Evolutionary conservation across 2,888 invertebrate species (phyloP), one percentile per base, ranked within the genome.

Genomic region (Gastrophysa polygoni): DNA sequence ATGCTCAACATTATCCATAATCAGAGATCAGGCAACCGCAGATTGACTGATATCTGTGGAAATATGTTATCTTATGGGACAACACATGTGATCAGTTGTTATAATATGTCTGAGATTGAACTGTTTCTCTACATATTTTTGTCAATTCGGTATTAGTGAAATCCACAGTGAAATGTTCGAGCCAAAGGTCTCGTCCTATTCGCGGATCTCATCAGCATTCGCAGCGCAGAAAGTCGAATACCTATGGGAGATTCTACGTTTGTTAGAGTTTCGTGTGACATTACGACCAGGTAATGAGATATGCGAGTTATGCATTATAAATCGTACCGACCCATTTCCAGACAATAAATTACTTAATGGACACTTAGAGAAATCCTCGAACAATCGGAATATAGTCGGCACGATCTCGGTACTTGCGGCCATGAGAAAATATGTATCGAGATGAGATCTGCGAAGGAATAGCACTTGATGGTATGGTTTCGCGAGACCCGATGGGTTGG

Each of bases 291-390:
- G 66, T 68, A 68, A 71, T 61, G 65, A 68, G 68, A 74, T 74
- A 74, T 71, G 69, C 64, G 48, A 68, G 67, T 73, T 74, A 73
- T 73, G 71, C 71, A 71, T 72, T 73, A 73, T 75, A 75, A 75
- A 75, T 74, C 69, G 70, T 64, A 57, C 59, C 71, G 75, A 75
- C 75, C 75, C 67, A 73, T 71, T 73, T 73, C 51, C 54, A 52
- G 71, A 70, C 73, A 70, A 72, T 76, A 74, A 73, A 74, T 75
- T 73, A 74, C 71, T 70, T 71, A 74, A 76, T 73, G 71, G 69
- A 68, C 71, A 70, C 67, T 64, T 61, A 65, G 69, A 74, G 72
- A 74, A 72, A 70, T 72, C 71, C 69, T 57, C 68, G 57, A 60
- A 61, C 64, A 68, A 71, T 69, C 64, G 67, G 68, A 67, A 68